Percentiles rank a stretch among this genome's conserved stretches.
Conservation (phyloP, 1,140 invertebrate species). For the Trypoxylus dichotomus region DNA sequence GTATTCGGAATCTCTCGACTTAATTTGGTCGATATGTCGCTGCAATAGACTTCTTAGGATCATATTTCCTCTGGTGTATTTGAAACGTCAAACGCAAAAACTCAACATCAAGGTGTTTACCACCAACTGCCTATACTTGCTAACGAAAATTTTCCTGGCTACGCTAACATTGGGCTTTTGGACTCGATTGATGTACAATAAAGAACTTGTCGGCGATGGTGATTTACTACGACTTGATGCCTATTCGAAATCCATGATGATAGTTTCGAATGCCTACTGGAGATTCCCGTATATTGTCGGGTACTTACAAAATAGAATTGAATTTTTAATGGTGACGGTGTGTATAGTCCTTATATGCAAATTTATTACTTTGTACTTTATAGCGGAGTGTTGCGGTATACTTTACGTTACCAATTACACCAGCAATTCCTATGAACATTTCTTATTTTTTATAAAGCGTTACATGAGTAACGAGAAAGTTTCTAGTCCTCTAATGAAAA, state of each 20-base stretch:
- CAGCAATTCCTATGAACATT: not conserved
- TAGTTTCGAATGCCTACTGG: not conserved
- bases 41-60: not conserved
- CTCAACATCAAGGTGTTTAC: conserved; percentile 28
- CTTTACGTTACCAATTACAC: not conserved
- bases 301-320: not conserved
- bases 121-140: not conserved
- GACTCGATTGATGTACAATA: not conserved
- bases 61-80: not conserved
- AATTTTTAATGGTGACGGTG: not conserved
- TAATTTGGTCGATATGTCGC: conserved; percentile 22
- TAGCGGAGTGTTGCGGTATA: conserved; percentile 18
- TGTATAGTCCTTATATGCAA: not conserved
- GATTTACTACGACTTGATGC: not conserved
- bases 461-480: conserved; percentile 18
- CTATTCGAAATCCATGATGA: not conserved
- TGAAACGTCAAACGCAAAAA: conserved; percentile 4
- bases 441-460: not conserved
- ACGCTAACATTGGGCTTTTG: not conserved
- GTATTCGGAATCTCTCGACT: not conserved
- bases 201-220: not conserved
- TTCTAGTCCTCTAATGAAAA: not conserved
- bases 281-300: not conserved
- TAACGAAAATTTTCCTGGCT: not conserved
- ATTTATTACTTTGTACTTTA: not conserved